Percentiles rank a stretch among this genome's conserved stretches.
These are phyloP conservation scores for Cryptoprocta ferox DNA, from an alignment of 2,797 vertebrate species.

Conservation along the genomic window DNA sequence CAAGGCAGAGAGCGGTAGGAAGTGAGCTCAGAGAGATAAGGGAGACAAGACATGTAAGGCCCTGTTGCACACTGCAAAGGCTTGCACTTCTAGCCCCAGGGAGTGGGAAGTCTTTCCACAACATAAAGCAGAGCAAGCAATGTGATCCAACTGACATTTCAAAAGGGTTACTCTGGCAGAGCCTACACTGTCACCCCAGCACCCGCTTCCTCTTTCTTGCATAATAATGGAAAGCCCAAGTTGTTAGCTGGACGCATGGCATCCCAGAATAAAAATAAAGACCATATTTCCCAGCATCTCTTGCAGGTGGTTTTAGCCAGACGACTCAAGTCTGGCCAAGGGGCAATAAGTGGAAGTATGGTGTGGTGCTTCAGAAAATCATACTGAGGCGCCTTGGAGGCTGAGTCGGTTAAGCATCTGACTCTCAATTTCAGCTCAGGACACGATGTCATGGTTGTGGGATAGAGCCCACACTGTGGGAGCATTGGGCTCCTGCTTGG, in stretches of 20 bases:
- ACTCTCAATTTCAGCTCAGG: too few species aligned
- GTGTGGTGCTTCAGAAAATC: not conserved
- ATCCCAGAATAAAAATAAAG: slow-evolving; percentile 3
- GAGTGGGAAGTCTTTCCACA: not conserved
- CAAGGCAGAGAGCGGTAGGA: not conserved
- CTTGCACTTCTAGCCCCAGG: not conserved
- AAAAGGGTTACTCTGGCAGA: not conserved
- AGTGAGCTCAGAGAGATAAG: not conserved
- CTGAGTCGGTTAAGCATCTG: too few species aligned
- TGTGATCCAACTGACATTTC: not conserved
- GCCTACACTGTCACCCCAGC: rapidly evolving
- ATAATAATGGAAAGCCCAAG: not conserved
- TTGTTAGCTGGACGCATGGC: not conserved
- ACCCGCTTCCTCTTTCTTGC: not conserved
- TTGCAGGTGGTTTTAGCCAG: not conserved
- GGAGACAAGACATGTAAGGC: not conserved
- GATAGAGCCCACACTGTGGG: too few species aligned
- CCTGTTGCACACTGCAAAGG: not conserved
- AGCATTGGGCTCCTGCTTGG: too few species aligned
- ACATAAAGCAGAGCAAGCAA: not conserved
- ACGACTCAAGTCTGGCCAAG: not conserved
- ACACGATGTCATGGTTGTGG: too few species aligned
- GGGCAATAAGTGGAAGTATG: not conserved
- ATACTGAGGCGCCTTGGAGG: not conserved
- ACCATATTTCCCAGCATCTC: not conserved